A percentile compares a stretch with the other conserved stretches of the same genome.
These are phyloP conservation scores for Argyrosomus japonicus DNA, from an alignment of 2,113 vertebrate genomes.

Conservation along the genomic window DNA sequence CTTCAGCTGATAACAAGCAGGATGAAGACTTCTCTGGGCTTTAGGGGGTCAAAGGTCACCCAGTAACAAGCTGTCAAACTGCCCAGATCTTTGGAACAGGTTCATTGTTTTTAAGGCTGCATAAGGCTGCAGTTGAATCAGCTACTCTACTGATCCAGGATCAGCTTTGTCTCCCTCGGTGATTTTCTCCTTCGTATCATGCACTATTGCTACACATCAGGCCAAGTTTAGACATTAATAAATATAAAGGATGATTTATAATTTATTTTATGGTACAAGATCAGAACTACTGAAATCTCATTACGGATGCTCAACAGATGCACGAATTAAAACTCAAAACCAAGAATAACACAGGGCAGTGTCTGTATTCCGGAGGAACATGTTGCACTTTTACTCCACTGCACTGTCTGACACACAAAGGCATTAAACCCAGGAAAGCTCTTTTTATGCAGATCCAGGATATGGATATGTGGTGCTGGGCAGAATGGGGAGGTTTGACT, in stretches of 20 bases:
- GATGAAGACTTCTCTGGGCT: constrained; percentile 28
- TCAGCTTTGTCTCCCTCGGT: background rate
- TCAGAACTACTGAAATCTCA: background rate
- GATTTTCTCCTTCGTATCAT: background rate
- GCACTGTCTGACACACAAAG: background rate
- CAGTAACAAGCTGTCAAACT: constrained; percentile 40
- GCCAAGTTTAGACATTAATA: background rate
- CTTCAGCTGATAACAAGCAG: constrained; percentile 14
- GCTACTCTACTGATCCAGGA: constrained; percentile 20
- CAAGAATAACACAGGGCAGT: background rate
- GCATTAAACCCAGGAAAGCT: background rate
- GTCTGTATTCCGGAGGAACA: background rate
- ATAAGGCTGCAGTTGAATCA: background rate
- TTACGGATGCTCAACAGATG: background rate
- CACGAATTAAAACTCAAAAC: background rate
- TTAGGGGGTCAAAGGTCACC: constrained; percentile 39
- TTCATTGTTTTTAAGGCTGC: constrained; percentile 15
- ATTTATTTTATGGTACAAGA: background rate
- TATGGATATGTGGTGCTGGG: background rate
- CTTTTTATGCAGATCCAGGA: background rate
- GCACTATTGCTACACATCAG: background rate
- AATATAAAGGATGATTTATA: background rate
- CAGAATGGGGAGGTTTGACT: background rate
- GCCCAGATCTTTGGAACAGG: constrained; percentile 9
- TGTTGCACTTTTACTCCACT: background rate